Conservation (phyloP, 1,140 invertebrate species). For the Thrips palmi region DNA sequence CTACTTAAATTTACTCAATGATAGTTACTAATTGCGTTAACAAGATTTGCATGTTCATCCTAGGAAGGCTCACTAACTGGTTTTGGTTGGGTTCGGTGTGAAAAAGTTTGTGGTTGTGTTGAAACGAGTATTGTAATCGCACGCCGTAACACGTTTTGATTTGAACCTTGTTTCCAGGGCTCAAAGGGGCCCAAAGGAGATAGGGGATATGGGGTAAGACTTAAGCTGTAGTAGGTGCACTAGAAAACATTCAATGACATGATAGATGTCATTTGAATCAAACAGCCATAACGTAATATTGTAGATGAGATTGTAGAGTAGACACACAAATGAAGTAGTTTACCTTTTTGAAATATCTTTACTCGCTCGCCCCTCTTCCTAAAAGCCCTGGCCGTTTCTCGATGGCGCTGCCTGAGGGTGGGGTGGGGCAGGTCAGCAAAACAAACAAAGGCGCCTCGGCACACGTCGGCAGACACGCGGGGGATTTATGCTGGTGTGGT, state of each 20-base stretch:
- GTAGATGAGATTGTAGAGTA: conserved; percentile 6
- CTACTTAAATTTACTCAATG: not conserved
- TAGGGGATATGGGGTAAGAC: conserved; percentile 45
- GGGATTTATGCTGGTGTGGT: too few relatives aligned
- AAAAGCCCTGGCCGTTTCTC: too few relatives aligned
- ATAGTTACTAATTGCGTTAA: not conserved
- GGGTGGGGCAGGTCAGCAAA: too few relatives aligned
- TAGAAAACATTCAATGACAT: not conserved
- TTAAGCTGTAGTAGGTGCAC: conserved; percentile 2
- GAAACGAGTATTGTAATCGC: conserved; percentile 11
- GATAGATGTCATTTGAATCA: conserved; percentile 4
- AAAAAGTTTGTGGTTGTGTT: conserved; percentile 19
- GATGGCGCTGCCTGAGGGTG: too few relatives aligned
- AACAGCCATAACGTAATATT: too few relatives aligned
- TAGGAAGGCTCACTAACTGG: not conserved
- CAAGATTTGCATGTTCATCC: not conserved
- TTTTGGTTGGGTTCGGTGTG: conserved; percentile 7
- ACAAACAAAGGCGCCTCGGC: too few relatives aligned
- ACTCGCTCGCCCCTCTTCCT: too few relatives aligned
- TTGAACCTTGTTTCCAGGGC: conserved; percentile 32
- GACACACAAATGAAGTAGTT: not conserved
- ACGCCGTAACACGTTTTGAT: not conserved
- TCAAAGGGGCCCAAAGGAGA: conserved; percentile 45
- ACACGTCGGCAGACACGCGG: too few relatives aligned
- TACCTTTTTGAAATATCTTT: too few relatives aligned